phyloP scores from a whole-genome alignment of 1,140 invertebrate genomes.

The Parapsyche elsis region DNA sequence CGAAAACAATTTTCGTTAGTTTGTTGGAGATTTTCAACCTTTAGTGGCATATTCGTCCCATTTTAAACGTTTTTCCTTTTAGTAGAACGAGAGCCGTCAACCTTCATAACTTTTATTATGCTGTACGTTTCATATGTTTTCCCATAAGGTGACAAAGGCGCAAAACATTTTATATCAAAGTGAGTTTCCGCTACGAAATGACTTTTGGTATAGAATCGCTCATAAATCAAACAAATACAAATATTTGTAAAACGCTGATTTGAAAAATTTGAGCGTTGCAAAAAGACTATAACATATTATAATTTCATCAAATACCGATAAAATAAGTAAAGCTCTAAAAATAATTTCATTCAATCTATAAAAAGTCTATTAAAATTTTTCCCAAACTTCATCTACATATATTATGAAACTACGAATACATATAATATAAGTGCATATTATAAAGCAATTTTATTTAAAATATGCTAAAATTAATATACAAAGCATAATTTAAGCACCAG shows the following conservation, averaged over 20 bases:
- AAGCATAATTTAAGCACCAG: neutral
- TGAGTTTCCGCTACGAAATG: neutral
- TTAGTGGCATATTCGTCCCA: neutral
- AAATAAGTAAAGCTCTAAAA: no score
- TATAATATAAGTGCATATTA: neutral
- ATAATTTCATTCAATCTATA: no score
- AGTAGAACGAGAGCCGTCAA: neutral
- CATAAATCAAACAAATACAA: conserved; percentile 2
- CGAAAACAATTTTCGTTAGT: neutral
- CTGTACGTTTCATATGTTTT: neutral
- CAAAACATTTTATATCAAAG: conserved; percentile 11
- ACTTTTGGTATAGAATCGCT: neutral
- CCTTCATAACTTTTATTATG: conserved; percentile 13
- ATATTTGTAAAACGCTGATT: neutral
- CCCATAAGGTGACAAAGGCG: conserved; percentile 3
- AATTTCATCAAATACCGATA: no score
- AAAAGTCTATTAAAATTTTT: no score
- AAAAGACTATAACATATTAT: no score
- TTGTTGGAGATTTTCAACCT: no score
- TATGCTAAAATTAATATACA: conserved; percentile 4
- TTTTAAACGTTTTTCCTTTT: neutral
- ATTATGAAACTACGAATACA: no score
- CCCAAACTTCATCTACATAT: no score
- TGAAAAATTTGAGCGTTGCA: neutral
- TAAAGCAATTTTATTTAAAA: conserved; percentile 12